Evolutionary conservation across 2,888 invertebrate genomes (phyloP), one percentile per base, ranked within the genome.

Genomic region (Acanthosepion lycidas): DNA sequence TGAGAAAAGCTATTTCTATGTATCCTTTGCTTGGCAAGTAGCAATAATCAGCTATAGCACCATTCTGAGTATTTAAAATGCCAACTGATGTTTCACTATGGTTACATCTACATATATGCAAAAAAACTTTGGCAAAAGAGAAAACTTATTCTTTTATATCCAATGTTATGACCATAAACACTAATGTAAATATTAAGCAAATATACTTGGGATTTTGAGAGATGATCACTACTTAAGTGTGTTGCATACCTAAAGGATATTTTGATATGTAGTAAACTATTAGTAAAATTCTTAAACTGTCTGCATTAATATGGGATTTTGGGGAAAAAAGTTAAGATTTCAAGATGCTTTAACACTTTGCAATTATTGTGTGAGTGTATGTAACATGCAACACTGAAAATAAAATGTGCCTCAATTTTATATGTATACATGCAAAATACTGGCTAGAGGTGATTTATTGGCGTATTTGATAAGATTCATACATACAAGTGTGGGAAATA

Each of bases 61-160:
- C n/a, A 78, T 78, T 78, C n/a, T 78, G 78, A 78, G 78, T 78
- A 78, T 78, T 59, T 59, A 78, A n/a, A 78, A 78, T n/a, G n/a
- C 78, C 12, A 78, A 78, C 78, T 78, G n/a, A 78, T 33, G 33
- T 2, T 78, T 78, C n/a, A 12, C n/a, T n/a, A 33, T n/a, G n/a
- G n/a, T 33, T 78, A n/a, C 78, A 78, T 78, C n/a, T 5, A 78
- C n/a, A 78, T 33, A n/a, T n/a, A 33, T 0, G 12, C 26, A 64
- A 33, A 78, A 33, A 78, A 78, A 33, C n/a, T 15, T 78, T n/a
- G 59, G 59, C 5, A 78, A 78, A 78, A 78, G n/a, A 78, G 4
- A 9, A 59, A 78, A 78, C n/a, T 4, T 3, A 78, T 78, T 78
- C 78, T 33, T 78, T 78, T 12, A 78, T 78, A 78, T 33, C n/a